Evolutionary conservation across 2,888 invertebrate species (phyloP), one percentile per base, ranked within the genome.

Genomic region (Hyles lineata): DNA sequence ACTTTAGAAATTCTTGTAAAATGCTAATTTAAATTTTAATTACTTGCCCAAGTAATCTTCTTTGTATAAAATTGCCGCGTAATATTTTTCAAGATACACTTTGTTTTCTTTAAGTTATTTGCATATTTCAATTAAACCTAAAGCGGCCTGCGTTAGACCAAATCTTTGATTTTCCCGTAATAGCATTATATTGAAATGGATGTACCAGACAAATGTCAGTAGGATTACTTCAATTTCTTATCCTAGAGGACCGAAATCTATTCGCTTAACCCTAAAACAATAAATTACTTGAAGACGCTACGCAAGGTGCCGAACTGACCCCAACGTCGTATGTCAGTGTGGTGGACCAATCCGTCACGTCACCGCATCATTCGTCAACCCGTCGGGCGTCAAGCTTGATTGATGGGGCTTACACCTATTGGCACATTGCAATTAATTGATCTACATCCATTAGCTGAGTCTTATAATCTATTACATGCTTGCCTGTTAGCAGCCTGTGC

Each of bases 401-500:
- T 67, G 67, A 67, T 67, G 50, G 67, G 21, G 19, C 55, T 32
- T 32, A 32, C 62, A 72, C 43, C 71, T 67, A 73, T 71, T 70
- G 52, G 62, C 72, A 69, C 35, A 70, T 72, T 73, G 25, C 50
- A 72, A 69, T 67, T 60, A 70, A 72, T 70, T 69, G 62, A 21
- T 62, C 35, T 74, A 25, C 52, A 61, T 71, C 72, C 71, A 71
- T 74, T 69, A 71, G 25, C 43, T 19, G 61, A 69, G 58, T 69
- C 69, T 60, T 60, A 70, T 63, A 55, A 55, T 63, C 67, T 67
- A 25, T 50, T 67, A 17, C 43, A 43, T 43, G n/a, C 21, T 21
- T 11, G 58, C n/a, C 21, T 21, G 60, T 25, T 23, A 23, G 9
- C 52, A 19, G 17, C 55, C 8, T 19, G 7, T 43, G 4, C 8